Conservation (phyloP, 64 coral and sea anemone genomes). For the Montipora cactus region DNA sequence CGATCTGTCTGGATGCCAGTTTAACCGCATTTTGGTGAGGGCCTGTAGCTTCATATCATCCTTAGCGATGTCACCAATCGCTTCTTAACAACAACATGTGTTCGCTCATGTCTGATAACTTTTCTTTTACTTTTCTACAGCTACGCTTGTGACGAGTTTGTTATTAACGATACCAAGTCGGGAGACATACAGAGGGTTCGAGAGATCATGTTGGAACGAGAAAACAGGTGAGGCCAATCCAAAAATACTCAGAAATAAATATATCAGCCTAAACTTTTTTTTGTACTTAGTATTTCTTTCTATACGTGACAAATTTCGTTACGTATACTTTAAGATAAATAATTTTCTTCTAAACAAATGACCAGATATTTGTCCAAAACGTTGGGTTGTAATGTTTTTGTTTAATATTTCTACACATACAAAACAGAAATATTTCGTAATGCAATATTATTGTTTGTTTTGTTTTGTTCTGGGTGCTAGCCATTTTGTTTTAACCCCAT, state of each 20-base stretch:
- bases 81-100: background rate
- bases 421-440: background rate
- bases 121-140: slow-evolving; percentile 39
- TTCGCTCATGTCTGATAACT: background rate
- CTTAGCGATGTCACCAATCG: background rate
- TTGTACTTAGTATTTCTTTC: background rate
- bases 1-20: slow-evolving; percentile 90
- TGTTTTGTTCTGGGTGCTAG: background rate
- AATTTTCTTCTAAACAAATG: background rate
- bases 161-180: slow-evolving; percentile 92
- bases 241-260: background rate
- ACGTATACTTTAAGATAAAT: background rate
- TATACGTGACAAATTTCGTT: background rate
- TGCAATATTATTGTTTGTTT: background rate
- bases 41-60: background rate
- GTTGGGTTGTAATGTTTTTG: background rate
- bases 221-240: slow-evolving; percentile 66
- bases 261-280: too few species aligned
- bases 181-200: slow-evolving; percentile 92
- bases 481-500: slow-evolving; percentile 49
- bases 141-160: slow-evolving; percentile 97
- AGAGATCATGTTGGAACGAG: slow-evolving; percentile 86
- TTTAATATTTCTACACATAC: background rate
- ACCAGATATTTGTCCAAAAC: background rate
- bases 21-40: slow-evolving; percentile 97